These are phyloP conservation scores for Camptogramma bilineatum DNA, from an alignment of 2,888 invertebrate species.

Conservation along the genomic window DNA sequence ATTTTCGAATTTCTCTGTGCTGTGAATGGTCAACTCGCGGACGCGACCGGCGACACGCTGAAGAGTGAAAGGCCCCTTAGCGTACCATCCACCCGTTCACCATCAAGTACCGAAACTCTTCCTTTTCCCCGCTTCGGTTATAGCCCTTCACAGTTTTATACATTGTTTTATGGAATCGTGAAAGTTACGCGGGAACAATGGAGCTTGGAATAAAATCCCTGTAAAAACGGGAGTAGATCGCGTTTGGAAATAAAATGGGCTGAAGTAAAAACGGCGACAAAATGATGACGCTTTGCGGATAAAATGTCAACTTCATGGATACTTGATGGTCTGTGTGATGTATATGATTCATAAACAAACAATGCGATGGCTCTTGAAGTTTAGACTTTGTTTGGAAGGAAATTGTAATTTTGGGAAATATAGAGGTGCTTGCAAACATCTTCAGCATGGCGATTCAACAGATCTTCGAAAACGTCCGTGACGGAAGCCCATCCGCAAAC, in stretches of 20 bases:
- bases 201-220: constrained; percentile 48
- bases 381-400: constrained; percentile 3
- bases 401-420: neutral
- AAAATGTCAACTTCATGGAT: constrained; percentile 20
- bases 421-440: too few relatives aligned
- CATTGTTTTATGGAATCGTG: constrained; percentile 57
- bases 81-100: constrained; percentile 22
- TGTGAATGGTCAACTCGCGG: too few relatives aligned
- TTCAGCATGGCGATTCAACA: too few relatives aligned
- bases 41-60: too few relatives aligned
- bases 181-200: constrained; percentile 57
- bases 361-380: neutral
- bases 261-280: constrained; percentile 41
- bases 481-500: too few relatives aligned
- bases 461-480: too few relatives aligned
- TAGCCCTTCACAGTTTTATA: constrained; percentile 53
- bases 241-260: constrained; percentile 1
- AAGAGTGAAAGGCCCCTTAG: too few relatives aligned
- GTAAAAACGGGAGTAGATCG: constrained; percentile 46
- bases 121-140: constrained; percentile 32
- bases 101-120: constrained; percentile 31
- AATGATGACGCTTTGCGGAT: constrained; percentile 52
- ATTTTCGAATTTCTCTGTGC: too few relatives aligned
- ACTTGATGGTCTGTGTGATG: constrained; percentile 12
- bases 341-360: constrained; percentile 10